phyloP scores from a whole-genome alignment of 1,140 invertebrate species.

The Ctenoplectra terminalis region DNA sequence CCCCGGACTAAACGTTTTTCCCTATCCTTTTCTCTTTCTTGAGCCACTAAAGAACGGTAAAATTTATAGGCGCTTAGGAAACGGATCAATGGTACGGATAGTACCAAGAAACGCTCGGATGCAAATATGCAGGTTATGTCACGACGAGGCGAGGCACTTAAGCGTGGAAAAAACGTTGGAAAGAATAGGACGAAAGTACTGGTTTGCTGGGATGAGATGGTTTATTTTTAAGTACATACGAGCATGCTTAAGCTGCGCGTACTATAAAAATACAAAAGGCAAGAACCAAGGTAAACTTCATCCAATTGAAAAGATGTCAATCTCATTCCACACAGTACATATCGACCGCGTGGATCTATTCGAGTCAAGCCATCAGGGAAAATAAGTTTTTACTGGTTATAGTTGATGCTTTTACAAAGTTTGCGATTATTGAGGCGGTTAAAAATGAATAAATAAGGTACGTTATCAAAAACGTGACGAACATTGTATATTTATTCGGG shows the following conservation, averaged over 20 bases:
- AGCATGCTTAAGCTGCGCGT: neutral
- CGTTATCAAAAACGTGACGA: slow-evolving; percentile 40
- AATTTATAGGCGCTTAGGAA: neutral
- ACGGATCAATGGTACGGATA: rapidly evolving
- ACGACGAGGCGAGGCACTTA: neutral
- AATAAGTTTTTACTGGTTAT: slow-evolving; percentile 64
- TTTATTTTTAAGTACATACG: neutral
- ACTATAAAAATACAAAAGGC: slow-evolving; percentile 30
- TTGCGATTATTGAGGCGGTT: slow-evolving; percentile 66
- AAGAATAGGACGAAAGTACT: too few relatives aligned
- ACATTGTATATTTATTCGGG: slow-evolving; percentile 63
- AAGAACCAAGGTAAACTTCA: slow-evolving; percentile 62
- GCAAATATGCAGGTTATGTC: neutral
- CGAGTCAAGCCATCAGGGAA: slow-evolving; percentile 39
- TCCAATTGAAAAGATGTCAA: slow-evolving; percentile 64
- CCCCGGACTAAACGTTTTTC: too few relatives aligned
- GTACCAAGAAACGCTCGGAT: too few relatives aligned
- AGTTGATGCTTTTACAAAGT: slow-evolving; percentile 72
- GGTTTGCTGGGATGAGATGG: neutral
- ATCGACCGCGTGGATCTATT: slow-evolving; percentile 70
- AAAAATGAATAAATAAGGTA: slow-evolving; percentile 55
- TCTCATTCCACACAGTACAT: slow-evolving; percentile 73
- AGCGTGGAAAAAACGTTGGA: neutral
- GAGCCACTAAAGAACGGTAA: too few relatives aligned
- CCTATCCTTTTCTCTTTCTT: too few relatives aligned